phyloP scores from a whole-genome alignment of 1,140 invertebrate species.

The Uloborus diversus region DNA sequence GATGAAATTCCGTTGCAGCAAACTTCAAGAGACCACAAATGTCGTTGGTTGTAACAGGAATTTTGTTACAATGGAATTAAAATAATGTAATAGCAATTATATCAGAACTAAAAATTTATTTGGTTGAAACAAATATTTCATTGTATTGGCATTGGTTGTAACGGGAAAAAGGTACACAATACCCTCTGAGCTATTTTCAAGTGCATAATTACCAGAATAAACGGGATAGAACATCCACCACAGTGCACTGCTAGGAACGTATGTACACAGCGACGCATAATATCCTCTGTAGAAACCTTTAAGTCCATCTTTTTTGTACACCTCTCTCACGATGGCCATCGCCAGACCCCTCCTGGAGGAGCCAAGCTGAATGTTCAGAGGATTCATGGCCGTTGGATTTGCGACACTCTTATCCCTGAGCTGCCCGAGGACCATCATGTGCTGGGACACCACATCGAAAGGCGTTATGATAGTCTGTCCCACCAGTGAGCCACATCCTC shows the following conservation, averaged over 20 bases:
- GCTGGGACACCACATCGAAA: slow-evolving; percentile 95
- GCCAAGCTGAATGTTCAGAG: slow-evolving; percentile 64
- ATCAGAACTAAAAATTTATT: too few species aligned
- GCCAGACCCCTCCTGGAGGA: slow-evolving; percentile 50
- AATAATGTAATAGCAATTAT: too few species aligned
- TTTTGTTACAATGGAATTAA: too few species aligned
- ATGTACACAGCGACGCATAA: slow-evolving; percentile 87
- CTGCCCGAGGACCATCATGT: slow-evolving; percentile 90
- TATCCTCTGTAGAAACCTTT: slow-evolving; percentile 94
- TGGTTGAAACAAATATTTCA: too few species aligned
- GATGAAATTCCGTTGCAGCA: too few species aligned
- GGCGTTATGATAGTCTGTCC: slow-evolving; percentile 96
- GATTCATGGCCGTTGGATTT: slow-evolving; percentile 59
- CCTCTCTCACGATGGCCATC: slow-evolving; percentile 72
- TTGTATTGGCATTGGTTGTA: too few species aligned
- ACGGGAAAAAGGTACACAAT: too few species aligned
- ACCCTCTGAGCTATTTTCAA: too few species aligned
- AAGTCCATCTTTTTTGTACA: slow-evolving; percentile 83
- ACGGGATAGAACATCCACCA: slow-evolving; percentile 97
- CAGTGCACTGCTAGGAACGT: slow-evolving; percentile 93
- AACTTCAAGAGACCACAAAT: too few species aligned
- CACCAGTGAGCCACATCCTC: slow-evolving; percentile 86
- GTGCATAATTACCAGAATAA: slow-evolving; percentile 92
- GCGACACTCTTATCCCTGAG: slow-evolving; percentile 1
- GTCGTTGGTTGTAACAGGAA: too few species aligned